Base-by-base conservation (phyloP, 2,888 invertebrate genomes). In the Trissoscelio sp. region DNA sequence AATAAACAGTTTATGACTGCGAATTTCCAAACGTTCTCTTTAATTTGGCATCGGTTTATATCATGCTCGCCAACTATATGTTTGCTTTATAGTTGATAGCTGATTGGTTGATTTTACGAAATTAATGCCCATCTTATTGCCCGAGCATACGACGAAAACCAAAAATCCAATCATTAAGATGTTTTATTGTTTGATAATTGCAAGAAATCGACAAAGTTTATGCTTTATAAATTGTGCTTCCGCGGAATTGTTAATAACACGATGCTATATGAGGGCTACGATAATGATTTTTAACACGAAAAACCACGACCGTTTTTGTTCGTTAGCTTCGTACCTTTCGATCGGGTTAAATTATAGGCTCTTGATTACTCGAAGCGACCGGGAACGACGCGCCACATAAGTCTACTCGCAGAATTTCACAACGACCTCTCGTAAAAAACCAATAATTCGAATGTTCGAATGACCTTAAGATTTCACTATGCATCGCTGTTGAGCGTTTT, bases 271-370 rank as follows among this genome's bases (percentile, higher is more conserved):
- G 73, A 69, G 58, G 57, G 75, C 79, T 66, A 78, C 81, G 84
- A 83, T 86, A 88, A 90, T 89, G 88, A 89, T 90, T 90, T 90
- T 89, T 88, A 90, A 89, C 89, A 89, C 88, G 91, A 91, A 90
- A 90, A 91, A 90, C 87, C 88, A 84, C 84, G 87, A 89, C 88
- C 88, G 90, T 91, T 91, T 90, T 90, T 89, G 91, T 91, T 91
- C 91, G 88, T 91, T 91, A 91, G 90, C 84, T 85, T 87, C 88
- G 86, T 88, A 87, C 87, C 86, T 88, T 90, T 90, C 91, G 91
- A 91, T 91, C 89, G 86, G 87, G 87, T 88, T 90, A 91, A 91
- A 91, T 91, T 91, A 91, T 90, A 91, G 91, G 88, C 89, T 88
- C 88, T 91, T 91, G 91, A 91, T 91, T 90, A 90, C 89, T 86